A percentile compares a stretch with the other conserved stretches of the same genome.
phyloP scores from a whole-genome alignment of 2,888 invertebrate genomes.

The Nomada lathburiana region DNA sequence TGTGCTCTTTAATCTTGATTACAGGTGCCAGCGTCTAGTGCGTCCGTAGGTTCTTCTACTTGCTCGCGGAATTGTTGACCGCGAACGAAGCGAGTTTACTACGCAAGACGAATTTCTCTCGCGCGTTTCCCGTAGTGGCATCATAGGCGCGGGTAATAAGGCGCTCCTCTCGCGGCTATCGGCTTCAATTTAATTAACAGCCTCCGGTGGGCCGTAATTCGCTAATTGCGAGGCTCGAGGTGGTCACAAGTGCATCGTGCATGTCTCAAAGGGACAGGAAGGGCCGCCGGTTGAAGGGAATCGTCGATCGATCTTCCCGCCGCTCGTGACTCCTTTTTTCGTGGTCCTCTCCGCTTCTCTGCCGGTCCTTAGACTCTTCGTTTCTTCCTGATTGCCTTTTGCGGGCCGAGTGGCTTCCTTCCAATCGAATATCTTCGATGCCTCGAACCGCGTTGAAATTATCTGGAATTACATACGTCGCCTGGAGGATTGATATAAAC shows the following conservation, averaged over 20 bases:
- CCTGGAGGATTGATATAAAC: slow-evolving; percentile 24
- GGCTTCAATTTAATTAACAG: slow-evolving; percentile 81
- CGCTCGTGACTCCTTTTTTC: slow-evolving; percentile 71
- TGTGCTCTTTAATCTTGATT: slow-evolving; percentile 28
- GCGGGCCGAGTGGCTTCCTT: slow-evolving; percentile 27
- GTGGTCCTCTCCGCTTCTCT: slow-evolving; percentile 29
- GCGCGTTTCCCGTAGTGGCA: not conserved
- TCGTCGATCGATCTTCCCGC: slow-evolving; percentile 74
- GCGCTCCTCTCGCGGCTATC: slow-evolving; percentile 72
- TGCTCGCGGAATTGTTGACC: slow-evolving; percentile 22
- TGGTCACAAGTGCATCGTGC: slow-evolving; percentile 58
- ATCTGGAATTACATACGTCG: slow-evolving; percentile 45
- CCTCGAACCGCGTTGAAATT: slow-evolving; percentile 37
- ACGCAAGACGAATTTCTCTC: not conserved
- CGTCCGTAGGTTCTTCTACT: not conserved
- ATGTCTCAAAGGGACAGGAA: slow-evolving; percentile 58
- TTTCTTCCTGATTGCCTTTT: slow-evolving; percentile 39
- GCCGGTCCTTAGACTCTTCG: slow-evolving; percentile 3
- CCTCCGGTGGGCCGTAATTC: slow-evolving; percentile 78
- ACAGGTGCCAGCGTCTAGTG: not conserved
- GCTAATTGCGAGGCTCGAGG: slow-evolving; percentile 78
- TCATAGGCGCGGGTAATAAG: slow-evolving; percentile 77
- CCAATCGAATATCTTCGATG: slow-evolving; percentile 35
- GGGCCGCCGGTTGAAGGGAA: slow-evolving; percentile 67
- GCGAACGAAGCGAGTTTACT: not conserved